A percentile compares a stretch with the other conserved stretches of the same genome.
Conservation (phyloP, 2,888 invertebrate species). For the Drosophila tanythrix region DNA sequence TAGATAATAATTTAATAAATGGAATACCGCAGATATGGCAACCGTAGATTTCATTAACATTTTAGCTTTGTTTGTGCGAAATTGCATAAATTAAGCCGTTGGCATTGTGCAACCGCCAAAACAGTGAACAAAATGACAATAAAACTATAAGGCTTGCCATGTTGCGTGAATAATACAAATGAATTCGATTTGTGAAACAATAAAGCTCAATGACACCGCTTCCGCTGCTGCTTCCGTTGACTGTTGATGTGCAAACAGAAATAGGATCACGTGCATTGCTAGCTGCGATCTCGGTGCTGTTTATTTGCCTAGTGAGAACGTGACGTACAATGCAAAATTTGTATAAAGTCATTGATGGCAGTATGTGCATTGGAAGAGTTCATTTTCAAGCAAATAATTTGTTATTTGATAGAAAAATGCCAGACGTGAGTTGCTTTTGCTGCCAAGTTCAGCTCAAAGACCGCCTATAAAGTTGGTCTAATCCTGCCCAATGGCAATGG, state of each 20-base stretch:
- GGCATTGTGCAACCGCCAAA: slow-evolving; percentile 5
- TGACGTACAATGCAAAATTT: slow-evolving; percentile 71
- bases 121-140: slow-evolving; percentile 14
- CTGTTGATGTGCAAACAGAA: slow-evolving; percentile 57
- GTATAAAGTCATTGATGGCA: slow-evolving; percentile 42
- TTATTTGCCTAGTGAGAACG: slow-evolving; percentile 65
- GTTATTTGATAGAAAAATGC: slow-evolving; percentile 14
- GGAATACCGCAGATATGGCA: neutral
- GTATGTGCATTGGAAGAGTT: slow-evolving; percentile 52
- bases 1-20: slow-evolving; percentile 25
- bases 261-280: slow-evolving; percentile 70
- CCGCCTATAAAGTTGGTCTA: slow-evolving; percentile 21
- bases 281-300: slow-evolving; percentile 12
- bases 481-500: slow-evolving; percentile 21
- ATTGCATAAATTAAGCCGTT: slow-evolving; percentile 59
- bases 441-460: slow-evolving; percentile 16
- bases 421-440: slow-evolving; percentile 26
- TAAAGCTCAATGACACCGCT: slow-evolving; percentile 68
- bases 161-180: slow-evolving; percentile 67
- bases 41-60: slow-evolving; percentile 38
- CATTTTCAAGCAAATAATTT: slow-evolving; percentile 40
- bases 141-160: slow-evolving; percentile 6
- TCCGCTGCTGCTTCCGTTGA: slow-evolving; percentile 40
- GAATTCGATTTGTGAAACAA: slow-evolving; percentile 79
- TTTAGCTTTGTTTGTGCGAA: slow-evolving; percentile 41